Percentiles rank a stretch among this genome's conserved stretches.
These are phyloP conservation scores for Heptranchias perlo DNA, from an alignment of 2,113 vertebrate genomes.

Conservation along the genomic window DNA sequence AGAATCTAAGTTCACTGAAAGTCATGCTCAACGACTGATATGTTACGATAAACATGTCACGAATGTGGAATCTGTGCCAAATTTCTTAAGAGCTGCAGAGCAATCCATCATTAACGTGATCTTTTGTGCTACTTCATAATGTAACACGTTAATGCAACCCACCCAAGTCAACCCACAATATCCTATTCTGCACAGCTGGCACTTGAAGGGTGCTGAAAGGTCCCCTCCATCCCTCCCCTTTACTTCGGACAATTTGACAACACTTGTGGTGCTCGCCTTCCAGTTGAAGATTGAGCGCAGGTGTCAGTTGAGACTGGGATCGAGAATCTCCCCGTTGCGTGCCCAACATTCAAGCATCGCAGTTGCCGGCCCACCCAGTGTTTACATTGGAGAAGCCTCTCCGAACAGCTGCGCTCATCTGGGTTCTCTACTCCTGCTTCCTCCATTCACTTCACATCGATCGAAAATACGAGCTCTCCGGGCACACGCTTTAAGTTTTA, in stretches of 20 bases:
- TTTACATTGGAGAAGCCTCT: background rate
- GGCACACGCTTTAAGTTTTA: background rate
- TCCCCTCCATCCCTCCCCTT: background rate
- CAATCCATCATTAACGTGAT: background rate
- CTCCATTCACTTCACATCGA: background rate
- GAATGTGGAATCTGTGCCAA: background rate
- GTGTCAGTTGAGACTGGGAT: background rate
- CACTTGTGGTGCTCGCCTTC: background rate
- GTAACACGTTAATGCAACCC: too few relatives aligned
- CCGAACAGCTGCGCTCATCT: background rate
- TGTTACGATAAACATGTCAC: background rate
- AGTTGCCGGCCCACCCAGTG: background rate
- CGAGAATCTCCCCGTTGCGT: background rate
- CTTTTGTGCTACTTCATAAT: background rate
- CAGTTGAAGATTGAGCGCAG: background rate
- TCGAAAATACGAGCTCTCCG: background rate
- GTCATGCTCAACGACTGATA: too few relatives aligned
- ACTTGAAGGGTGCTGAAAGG: background rate
- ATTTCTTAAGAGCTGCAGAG: background rate
- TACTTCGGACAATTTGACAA: background rate
- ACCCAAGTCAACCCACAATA: background rate
- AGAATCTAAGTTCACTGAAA: too few relatives aligned
- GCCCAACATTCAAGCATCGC: background rate
- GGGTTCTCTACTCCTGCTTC: background rate
- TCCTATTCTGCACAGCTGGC: background rate